Conservation (phyloP, 2,113 vertebrate species). For the Pontoporia blainvillei region DNA sequence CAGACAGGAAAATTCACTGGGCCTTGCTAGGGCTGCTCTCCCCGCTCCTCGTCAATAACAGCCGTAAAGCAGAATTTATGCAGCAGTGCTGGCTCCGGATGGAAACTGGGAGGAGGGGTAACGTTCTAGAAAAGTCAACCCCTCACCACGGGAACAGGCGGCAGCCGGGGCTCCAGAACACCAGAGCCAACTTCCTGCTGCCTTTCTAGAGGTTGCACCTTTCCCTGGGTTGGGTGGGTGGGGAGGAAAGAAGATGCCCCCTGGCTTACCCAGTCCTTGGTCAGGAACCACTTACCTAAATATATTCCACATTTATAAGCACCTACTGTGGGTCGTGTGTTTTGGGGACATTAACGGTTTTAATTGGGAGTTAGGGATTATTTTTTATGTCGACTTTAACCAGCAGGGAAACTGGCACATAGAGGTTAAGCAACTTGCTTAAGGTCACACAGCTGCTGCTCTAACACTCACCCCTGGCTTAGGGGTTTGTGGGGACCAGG, state of each 20-base stretch:
- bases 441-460: background rate
- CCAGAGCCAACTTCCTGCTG: background rate
- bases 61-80: slow-evolving; percentile 65
- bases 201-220: background rate
- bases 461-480: background rate
- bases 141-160: background rate
- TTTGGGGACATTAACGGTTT: background rate
- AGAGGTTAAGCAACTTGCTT: background rate
- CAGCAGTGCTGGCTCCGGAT: background rate
- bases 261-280: fast-evolving
- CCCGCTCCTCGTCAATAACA: slow-evolving; percentile 11
- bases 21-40: background rate
- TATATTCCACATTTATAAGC: background rate
- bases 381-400: background rate
- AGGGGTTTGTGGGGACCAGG: background rate
- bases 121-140: slow-evolving; percentile 27
- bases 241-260: background rate
- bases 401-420: background rate
- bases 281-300: background rate
- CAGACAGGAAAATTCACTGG: slow-evolving; percentile 60
- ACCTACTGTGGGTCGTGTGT: background rate
- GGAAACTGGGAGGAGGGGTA: slow-evolving; percentile 12
- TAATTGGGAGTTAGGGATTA: background rate
- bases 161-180: background rate
- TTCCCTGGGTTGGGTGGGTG: background rate